Evolutionary conservation across 2,888 invertebrate genomes (phyloP).

Genomic region (Perizoma flavofasciatum): DNA sequence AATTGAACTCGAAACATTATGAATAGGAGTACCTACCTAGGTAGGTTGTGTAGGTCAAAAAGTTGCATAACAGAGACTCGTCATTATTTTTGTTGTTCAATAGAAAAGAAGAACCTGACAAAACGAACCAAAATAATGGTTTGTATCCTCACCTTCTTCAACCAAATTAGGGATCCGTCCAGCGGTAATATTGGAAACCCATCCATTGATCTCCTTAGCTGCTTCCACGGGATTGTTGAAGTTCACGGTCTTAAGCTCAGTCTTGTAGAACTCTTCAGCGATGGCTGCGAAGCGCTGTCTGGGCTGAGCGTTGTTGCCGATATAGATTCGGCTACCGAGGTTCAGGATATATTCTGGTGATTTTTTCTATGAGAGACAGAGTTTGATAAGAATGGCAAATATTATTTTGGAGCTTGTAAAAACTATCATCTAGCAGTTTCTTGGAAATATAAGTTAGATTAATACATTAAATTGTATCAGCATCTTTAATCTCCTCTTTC

Average conservation of each 20-base stretch:
- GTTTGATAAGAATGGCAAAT: neutral
- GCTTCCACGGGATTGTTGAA: constrained; percentile 84
- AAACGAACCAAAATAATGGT: no score
- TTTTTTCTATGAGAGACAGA: constrained; percentile 52
- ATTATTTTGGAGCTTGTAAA: no score
- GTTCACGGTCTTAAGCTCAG: constrained; percentile 86
- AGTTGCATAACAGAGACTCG: no score
- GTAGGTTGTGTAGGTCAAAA: no score
- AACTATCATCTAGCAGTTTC: no score
- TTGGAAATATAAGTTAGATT: no score
- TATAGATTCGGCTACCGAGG: constrained; percentile 86
- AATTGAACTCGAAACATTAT: no score
- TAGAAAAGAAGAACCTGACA: no score
- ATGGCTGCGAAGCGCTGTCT: constrained; percentile 85
- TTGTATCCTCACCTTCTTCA: constrained; percentile 68
- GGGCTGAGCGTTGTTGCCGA: constrained; percentile 80
- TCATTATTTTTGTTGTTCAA: no score
- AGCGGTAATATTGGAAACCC: constrained; percentile 90
- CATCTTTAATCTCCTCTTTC: no score
- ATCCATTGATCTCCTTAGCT: constrained; percentile 88
- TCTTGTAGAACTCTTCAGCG: constrained; percentile 86
- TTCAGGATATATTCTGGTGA: constrained; percentile 83
- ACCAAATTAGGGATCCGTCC: constrained; percentile 88
- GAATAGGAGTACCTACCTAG: no score
- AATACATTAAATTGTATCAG: no score